Percentiles rank a stretch among this genome's conserved stretches.
phyloP scores from a whole-genome alignment of 1,140 invertebrate species.

The Xylocopa sonorina region DNA sequence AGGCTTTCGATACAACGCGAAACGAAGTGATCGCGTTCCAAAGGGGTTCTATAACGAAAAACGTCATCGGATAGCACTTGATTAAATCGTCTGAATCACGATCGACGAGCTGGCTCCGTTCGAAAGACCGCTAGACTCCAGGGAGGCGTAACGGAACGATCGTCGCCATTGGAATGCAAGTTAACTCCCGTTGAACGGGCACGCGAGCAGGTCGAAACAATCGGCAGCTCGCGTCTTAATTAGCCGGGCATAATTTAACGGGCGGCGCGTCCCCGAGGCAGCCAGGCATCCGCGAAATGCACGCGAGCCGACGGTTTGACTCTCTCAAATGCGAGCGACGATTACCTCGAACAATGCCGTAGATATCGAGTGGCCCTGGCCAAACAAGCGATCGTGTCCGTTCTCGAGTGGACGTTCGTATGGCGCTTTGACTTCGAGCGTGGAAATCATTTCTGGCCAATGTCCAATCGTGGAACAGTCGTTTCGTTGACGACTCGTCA shows the following conservation, averaged over 20 bases:
- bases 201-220: conserved; percentile 56
- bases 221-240: conserved; percentile 65
- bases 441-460: conserved; percentile 45
- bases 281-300: conserved; percentile 59
- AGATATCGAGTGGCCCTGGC: conserved; percentile 50
- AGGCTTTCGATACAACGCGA: no score
- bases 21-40: no score
- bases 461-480: neutral
- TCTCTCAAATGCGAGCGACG: conserved; percentile 55
- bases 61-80: no score
- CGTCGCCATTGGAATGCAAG: conserved; percentile 46
- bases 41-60: no score
- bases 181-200: conserved; percentile 40
- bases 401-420: conserved; percentile 48
- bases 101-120: neutral
- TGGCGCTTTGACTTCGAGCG: conserved; percentile 51
- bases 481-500: neutral
- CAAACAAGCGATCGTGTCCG: conserved; percentile 27
- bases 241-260: conserved; percentile 63
- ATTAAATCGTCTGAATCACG: no score
- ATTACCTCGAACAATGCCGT: conserved; percentile 64
- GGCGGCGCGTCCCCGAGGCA: conserved; percentile 32
- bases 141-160: conserved; percentile 1
- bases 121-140: neutral
- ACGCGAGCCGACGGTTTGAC: conserved; percentile 53